These are phyloP conservation scores for Esox masquinongy DNA, from an alignment of 2,797 vertebrate genomes.

Conservation along the genomic window DNA sequence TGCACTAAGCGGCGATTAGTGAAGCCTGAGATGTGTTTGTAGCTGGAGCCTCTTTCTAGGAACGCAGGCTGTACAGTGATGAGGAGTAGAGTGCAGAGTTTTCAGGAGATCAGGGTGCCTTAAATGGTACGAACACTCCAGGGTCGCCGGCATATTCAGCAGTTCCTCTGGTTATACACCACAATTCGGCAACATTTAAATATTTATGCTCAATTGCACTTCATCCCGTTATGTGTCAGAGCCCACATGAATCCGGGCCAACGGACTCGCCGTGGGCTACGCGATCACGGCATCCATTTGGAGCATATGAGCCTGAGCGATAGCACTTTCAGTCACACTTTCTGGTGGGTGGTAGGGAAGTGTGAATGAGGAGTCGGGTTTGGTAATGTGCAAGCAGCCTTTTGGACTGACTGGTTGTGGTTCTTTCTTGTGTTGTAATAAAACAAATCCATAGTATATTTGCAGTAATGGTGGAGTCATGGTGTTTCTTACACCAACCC, in stretches of 20 bases:
- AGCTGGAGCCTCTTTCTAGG: not conserved
- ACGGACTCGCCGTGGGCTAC: not conserved
- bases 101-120: not conserved
- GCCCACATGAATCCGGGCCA: not conserved
- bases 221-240: not conserved
- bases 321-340: not conserved
- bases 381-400: not conserved
- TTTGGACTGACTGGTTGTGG: not conserved
- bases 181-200: not conserved
- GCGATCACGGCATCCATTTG: not conserved
- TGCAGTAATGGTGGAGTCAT: not conserved
- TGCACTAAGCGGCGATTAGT: slow-evolving; percentile 52
- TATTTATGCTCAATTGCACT: slow-evolving; percentile 7
- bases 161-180: too few species aligned
- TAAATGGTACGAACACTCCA: not conserved
- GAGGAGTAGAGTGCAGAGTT: slow-evolving; percentile 11
- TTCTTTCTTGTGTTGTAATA: too few species aligned
- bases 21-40: slow-evolving; percentile 32
- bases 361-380: slow-evolving; percentile 1
- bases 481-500: not conserved
- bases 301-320: not conserved
- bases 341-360: not conserved
- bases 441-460: too few species aligned
- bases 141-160: not conserved
- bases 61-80: not conserved